Base-by-base conservation (phyloP, 2,888 invertebrate species). In the Phrixothrix hirtus region DNA sequence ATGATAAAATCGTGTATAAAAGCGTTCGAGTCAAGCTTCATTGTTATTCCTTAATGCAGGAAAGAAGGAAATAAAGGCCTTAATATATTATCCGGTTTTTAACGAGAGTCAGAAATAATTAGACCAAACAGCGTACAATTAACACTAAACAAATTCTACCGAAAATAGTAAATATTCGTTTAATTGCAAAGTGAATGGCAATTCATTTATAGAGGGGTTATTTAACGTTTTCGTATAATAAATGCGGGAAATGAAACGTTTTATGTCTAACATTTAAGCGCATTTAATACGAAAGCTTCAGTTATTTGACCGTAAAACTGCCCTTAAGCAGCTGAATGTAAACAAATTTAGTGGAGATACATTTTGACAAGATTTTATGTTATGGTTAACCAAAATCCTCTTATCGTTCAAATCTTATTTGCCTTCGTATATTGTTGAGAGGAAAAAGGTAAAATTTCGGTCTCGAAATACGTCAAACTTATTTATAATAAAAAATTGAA, bases 141-240 rank as follows among this genome's bases (percentile, higher is more conserved):
- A 25, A 37, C 26, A 37, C 37, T 37, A 37, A 37, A 37, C 25
- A 37, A 17, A 21, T 25, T 37, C 25, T 25, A 37, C 17, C 13
- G 37, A 21, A 37, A 37, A 37, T 37, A 37, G 37, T 26, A 37
- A 37, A 37, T 21, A 13, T 11, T 13, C 21, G 25, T 25, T 37
- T 37, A 37, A 37, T 37, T 37, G 37, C 14, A 37, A 37, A 13
- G 25, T 21, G 25, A 37, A 37, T 37, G 25, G 26, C 37, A 37
- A 21, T 37, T 37, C 13, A 37, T 21, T 21, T 21, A 21, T 21
- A 21, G 21, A 21, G 21, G 21, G 21, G 7, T 21, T 21, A 21
- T 21, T 21, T 7, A 21, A 21, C 21, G 21, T 21, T 37, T 27
- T 9, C 15, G n/a, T 6, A n/a, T n/a, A n/a, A 21, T 21, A 21